phyloP scores from a whole-genome alignment of 2,888 invertebrate species.

The Zhuqinia jingwanae region DNA sequence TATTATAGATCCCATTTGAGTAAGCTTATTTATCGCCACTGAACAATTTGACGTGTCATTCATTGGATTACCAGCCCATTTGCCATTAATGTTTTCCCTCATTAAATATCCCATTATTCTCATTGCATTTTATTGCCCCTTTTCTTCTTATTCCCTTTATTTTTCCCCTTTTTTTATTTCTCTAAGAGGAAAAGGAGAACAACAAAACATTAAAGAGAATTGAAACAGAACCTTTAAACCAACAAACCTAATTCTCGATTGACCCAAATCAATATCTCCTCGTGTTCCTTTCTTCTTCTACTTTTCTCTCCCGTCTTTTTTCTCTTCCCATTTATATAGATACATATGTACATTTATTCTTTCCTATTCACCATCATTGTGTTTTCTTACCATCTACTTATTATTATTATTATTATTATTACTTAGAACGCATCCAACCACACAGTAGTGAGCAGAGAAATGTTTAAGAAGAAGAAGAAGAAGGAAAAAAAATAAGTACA shows the following conservation, averaged over 20 bases:
- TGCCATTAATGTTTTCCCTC: constrained; percentile 32
- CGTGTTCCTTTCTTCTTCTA: too few species aligned
- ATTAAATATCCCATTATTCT: constrained; percentile 46
- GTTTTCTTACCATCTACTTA: not conserved
- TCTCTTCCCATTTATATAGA: not conserved
- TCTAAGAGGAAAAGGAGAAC: not conserved
- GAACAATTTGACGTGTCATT: constrained; percentile 38
- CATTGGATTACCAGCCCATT: constrained; percentile 26
- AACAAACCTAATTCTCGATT: constrained; percentile 52
- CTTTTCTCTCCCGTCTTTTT: not conserved
- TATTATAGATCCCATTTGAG: not conserved
- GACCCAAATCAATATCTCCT: constrained; percentile 37
- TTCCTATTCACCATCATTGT: not conserved
- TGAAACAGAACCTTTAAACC: constrained; percentile 21
- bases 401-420: too few species aligned
- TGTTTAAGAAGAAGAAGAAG: not conserved
- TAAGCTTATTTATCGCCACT: constrained; percentile 27
- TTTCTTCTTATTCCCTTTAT: not conserved
- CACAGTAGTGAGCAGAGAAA: not conserved
- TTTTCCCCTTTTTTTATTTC: not conserved
- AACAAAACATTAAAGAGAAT: not conserved
- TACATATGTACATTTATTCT: too few species aligned
- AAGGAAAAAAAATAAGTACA: constrained; percentile 16
- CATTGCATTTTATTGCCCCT: constrained; percentile 20
- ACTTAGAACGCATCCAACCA: not conserved